phyloP scores from a whole-genome alignment of 2,888 invertebrate genomes.

The Micropterix aruncella region DNA sequence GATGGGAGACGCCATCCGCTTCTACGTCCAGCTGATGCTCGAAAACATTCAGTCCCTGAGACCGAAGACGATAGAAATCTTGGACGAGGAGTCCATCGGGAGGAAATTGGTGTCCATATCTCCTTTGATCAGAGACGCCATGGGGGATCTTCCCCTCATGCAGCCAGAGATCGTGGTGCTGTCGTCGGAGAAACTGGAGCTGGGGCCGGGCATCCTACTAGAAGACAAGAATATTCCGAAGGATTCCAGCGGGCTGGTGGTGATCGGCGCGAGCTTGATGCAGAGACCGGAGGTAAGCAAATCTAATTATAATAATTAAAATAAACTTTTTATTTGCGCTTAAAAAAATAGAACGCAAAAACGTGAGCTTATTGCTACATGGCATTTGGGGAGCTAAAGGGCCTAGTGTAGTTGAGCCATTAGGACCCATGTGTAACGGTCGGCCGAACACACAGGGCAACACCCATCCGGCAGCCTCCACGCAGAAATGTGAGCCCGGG shows the following conservation, averaged over 20 bases:
- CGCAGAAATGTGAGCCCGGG: too few relatives aligned
- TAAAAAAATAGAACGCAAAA: too few relatives aligned
- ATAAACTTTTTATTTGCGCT: too few relatives aligned
- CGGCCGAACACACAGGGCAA: too few relatives aligned
- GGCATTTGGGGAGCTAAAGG: too few relatives aligned
- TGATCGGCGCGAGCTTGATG: constrained; percentile 19
- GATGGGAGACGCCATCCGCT: constrained; percentile 23
- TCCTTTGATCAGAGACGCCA: constrained; percentile 27
- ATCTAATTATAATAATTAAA: too few relatives aligned
- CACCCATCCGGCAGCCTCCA: too few relatives aligned
- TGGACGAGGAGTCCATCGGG: constrained; percentile 17
- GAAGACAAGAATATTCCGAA: constrained; percentile 29
- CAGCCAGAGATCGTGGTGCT: constrained; percentile 38
- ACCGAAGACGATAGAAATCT: constrained; percentile 27
- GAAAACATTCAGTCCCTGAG: constrained; percentile 39
- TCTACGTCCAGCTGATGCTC: constrained; percentile 41
- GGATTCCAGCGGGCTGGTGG: constrained; percentile 19
- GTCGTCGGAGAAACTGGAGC: constrained; percentile 17
- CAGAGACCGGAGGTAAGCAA: constrained; percentile 14
- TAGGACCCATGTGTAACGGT: too few relatives aligned
- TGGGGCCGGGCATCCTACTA: constrained; percentile 22
- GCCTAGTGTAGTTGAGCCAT: too few relatives aligned
- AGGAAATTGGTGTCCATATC: constrained; percentile 23
- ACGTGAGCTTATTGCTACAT: too few relatives aligned
- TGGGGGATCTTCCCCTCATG: constrained; percentile 40